Evolutionary conservation across 2,113 vertebrate genomes (phyloP).

Genomic region (Mesitornis unicolor): DNA sequence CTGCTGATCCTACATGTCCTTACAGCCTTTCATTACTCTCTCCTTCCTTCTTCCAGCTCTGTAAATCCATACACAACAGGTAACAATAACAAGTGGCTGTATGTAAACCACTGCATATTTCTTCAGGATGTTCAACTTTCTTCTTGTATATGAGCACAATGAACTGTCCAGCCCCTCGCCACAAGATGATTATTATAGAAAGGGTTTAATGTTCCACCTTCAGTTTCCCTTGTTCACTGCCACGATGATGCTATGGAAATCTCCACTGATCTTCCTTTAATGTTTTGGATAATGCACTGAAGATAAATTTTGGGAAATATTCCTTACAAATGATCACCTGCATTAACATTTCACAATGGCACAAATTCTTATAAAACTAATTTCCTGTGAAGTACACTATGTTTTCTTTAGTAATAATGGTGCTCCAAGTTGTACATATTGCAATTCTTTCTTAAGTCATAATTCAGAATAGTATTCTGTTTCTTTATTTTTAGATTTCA

Average conservation of each 20-base stretch:
- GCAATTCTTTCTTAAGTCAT: constrained; percentile 5
- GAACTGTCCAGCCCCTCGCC: not conserved
- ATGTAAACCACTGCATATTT: not conserved
- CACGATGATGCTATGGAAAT: not conserved
- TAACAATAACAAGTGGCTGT: not conserved
- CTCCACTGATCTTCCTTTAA: not conserved
- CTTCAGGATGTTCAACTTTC: not conserved
- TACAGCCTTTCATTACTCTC: not conserved
- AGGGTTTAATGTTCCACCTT: not conserved
- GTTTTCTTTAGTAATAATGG: constrained; percentile 28
- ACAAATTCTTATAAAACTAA: constrained; percentile 38
- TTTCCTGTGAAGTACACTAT: constrained; percentile 29
- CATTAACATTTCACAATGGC: constrained; percentile 8
- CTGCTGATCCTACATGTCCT: not conserved
- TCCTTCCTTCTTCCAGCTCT: not conserved
- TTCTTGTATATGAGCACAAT: not conserved
- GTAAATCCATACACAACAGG: not conserved
- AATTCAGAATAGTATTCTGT: constrained; percentile 7
- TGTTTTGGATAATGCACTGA: not conserved
- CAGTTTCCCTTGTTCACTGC: not conserved
- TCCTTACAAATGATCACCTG: not conserved
- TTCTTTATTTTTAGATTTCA: constrained; percentile 46
- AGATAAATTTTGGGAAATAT: not conserved
- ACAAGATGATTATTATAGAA: not conserved
- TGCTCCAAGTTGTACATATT: not conserved